These are phyloP conservation scores for Eupristina koningsbergeri DNA, from an alignment of 1,140 invertebrate species.

Conservation along the genomic window DNA sequence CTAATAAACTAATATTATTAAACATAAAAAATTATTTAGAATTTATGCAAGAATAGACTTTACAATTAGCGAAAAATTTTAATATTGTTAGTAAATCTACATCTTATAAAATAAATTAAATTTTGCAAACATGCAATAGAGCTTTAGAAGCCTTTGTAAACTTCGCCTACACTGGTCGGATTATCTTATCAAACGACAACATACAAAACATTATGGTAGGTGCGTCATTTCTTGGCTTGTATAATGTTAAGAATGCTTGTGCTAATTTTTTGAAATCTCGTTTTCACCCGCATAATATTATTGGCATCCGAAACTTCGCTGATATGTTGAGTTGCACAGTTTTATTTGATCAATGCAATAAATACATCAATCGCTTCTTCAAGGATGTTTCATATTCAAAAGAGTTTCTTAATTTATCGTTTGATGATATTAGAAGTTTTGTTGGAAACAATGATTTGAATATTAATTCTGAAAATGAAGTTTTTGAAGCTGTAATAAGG, in stretches of 20 bases:
- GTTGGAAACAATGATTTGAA: constrained; percentile 86
- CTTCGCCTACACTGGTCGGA: constrained; percentile 89
- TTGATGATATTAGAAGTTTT: constrained; percentile 81
- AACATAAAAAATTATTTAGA: too few species aligned
- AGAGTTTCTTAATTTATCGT: constrained; percentile 82
- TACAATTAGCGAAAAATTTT: too few species aligned
- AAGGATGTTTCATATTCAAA: constrained; percentile 84
- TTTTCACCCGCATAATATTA: constrained; percentile 88
- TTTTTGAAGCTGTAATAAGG: constrained; percentile 88
- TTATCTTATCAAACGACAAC: constrained; percentile 85
- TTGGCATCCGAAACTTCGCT: constrained; percentile 88
- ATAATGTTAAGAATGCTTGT: constrained; percentile 87
- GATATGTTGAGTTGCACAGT: constrained; percentile 84
- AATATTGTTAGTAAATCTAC: too few species aligned
- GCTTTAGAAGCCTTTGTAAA: constrained; percentile 89
- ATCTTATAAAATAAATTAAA: not conserved
- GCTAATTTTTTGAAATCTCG: constrained; percentile 86
- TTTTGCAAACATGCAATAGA: constrained; percentile 66
- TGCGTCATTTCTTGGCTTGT: constrained; percentile 89
- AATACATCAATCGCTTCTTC: constrained; percentile 90
- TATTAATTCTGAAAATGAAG: constrained; percentile 80
- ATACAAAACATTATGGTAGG: constrained; percentile 90
- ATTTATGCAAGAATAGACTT: too few species aligned
- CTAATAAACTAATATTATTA: too few species aligned
- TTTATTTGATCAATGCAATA: constrained; percentile 84